These are phyloP conservation scores for Falco berigora DNA, from an alignment of 2,797 vertebrate genomes.

Conservation along the genomic window DNA sequence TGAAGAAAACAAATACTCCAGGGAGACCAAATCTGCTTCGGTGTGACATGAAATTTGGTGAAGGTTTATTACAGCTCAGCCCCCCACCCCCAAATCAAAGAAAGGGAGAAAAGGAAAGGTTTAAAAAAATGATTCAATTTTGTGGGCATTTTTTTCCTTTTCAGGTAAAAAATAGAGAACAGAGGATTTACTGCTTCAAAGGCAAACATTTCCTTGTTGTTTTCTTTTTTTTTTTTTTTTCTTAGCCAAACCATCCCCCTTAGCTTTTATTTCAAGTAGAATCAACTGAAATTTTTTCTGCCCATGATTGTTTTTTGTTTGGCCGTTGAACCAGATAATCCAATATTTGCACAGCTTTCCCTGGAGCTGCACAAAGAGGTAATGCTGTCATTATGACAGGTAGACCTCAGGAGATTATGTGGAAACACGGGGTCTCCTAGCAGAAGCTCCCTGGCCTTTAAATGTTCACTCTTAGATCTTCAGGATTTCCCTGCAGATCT, in stretches of 20 bases:
- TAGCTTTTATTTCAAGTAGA: background rate
- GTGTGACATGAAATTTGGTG: background rate
- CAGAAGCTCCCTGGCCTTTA: conserved; percentile 43
- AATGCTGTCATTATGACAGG: conserved; percentile 47
- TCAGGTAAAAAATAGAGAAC: background rate
- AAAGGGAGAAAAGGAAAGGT: background rate
- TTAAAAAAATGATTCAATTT: background rate
- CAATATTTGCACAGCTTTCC: conserved; percentile 58
- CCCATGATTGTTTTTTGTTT: conserved; percentile 41
- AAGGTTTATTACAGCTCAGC: background rate
- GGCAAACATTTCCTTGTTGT: background rate
- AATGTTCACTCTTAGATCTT: background rate
- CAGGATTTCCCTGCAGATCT: conserved; percentile 29
- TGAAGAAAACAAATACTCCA: background rate
- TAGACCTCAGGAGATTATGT: conserved; percentile 1
- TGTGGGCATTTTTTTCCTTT: background rate
- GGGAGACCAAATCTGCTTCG: background rate
- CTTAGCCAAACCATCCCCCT: background rate
- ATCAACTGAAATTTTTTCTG: background rate
- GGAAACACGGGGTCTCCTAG: background rate
- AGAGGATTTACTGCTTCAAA: background rate
- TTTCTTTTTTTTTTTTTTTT: background rate
- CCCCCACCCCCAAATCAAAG: background rate
- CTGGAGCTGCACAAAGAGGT: conserved; percentile 39
- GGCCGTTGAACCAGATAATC: conserved; percentile 47